A percentile compares a stretch with the other conserved stretches of the same genome.
These are phyloP conservation scores for Axinella damicornis DNA, from an alignment of 37 sponge, comb jelly and placozoan species.

Conservation along the genomic window DNA sequence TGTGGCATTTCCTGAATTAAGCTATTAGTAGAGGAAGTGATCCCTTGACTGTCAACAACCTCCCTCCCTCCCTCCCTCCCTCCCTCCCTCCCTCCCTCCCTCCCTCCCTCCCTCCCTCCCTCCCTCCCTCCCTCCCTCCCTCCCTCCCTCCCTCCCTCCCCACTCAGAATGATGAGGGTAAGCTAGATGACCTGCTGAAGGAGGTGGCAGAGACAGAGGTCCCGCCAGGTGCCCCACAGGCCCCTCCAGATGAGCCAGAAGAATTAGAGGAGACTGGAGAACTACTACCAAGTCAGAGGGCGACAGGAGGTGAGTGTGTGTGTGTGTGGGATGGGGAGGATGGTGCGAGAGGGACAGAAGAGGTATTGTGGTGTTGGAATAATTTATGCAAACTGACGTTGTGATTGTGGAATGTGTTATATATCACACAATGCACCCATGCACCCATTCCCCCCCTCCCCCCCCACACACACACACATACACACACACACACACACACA, in stretches of 20 bases:
- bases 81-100: background rate
- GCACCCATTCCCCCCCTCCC: too few relatives aligned
- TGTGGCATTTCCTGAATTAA: too few relatives aligned
- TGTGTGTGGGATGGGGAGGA: too few relatives aligned
- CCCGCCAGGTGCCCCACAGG: constrained; percentile 70
- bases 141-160: background rate
- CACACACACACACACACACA: too few relatives aligned
- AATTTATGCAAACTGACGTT: too few relatives aligned
- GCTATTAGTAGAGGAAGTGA: too few relatives aligned
- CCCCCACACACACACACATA: too few relatives aligned
- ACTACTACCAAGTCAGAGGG: constrained; percentile 59
- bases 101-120: background rate
- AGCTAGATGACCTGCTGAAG: constrained; percentile 74
- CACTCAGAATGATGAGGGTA: constrained; percentile 73
- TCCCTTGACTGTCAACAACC: too few relatives aligned
- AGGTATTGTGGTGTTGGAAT: background rate
- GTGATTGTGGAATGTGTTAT: too few relatives aligned
- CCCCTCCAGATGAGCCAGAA: constrained; percentile 41
- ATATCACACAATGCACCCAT: too few relatives aligned
- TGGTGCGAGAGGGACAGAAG: too few relatives aligned
- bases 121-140: background rate
- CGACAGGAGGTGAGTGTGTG: background rate
- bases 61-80: too few relatives aligned
- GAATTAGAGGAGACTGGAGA: background rate
- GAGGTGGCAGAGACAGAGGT: constrained; percentile 79